phyloP scores from a whole-genome alignment of 2,113 vertebrate species.

The Abramis brama region DNA sequence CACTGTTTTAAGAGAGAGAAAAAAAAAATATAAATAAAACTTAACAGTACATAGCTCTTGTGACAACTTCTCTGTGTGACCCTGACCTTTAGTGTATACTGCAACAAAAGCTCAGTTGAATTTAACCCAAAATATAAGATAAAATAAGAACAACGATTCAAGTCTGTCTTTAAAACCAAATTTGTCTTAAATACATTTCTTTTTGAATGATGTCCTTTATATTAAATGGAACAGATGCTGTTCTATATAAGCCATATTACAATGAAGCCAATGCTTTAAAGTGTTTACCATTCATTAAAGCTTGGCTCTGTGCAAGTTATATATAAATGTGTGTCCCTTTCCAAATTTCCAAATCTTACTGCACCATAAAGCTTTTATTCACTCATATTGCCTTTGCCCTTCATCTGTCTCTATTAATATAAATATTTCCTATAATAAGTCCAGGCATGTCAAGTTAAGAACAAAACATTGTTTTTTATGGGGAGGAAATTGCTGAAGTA shows the following conservation, averaged over 20 bases:
- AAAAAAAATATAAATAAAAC: too few species aligned
- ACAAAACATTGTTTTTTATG: constrained; percentile 7
- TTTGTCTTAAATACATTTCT: background rate
- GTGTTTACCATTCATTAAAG: background rate
- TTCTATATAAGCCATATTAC: background rate
- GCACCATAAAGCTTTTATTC: constrained; percentile 16
- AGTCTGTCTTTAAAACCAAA: background rate
- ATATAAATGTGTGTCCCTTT: background rate
- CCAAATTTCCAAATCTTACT: background rate
- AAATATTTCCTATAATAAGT: constrained; percentile 15
- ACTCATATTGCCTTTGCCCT: background rate
- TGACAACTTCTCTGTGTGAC: background rate
- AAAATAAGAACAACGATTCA: background rate
- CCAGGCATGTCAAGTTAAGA: background rate
- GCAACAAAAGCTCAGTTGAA: background rate
- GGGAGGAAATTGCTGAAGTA: background rate
- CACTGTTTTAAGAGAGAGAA: too few species aligned
- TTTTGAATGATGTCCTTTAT: too few species aligned
- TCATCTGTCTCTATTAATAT: background rate
- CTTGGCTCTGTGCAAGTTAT: background rate
- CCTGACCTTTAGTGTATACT: background rate
- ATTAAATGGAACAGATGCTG: background rate
- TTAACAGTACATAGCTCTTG: background rate
- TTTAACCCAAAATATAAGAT: background rate
- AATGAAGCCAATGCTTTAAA: background rate